Conservation (phyloP, 2,797 vertebrate species). For the Otus scops region DNA sequence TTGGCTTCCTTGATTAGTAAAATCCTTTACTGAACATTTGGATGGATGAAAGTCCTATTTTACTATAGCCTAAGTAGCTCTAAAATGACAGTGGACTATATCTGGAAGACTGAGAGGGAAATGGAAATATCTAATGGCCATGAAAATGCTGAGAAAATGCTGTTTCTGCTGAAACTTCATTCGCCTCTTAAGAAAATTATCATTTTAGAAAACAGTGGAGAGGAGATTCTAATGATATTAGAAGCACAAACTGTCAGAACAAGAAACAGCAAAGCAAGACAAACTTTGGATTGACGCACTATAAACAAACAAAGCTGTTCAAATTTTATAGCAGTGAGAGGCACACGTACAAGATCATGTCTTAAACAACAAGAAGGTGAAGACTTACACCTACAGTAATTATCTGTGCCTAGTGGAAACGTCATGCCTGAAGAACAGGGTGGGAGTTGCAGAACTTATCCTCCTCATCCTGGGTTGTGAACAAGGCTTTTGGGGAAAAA, state of each 20-base stretch:
- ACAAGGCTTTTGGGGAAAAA: background rate
- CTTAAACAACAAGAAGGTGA: background rate
- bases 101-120: background rate
- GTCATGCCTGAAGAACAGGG: background rate
- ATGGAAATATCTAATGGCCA: background rate
- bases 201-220: background rate
- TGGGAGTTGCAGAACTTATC: background rate
- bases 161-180: background rate
- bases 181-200: background rate
- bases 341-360: background rate
- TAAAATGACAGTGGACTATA: background rate
- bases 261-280: slow-evolving; percentile 3
- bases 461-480: background rate
- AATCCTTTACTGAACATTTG: background rate
- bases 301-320: slow-evolving; percentile 17
- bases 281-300: background rate
- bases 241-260: background rate
- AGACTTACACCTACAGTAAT: background rate
- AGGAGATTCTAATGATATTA: background rate
- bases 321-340: background rate
- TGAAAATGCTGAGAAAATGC: no score
- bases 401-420: background rate
- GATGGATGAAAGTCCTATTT: background rate
- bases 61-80: background rate
- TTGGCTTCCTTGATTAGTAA: background rate